Evolutionary conservation across 30 jellyfish, hydroid and myxozoan species (phyloP), one percentile per base, ranked within the genome.

Genomic region (Hydractinia symbiolongicarpus): DNA sequence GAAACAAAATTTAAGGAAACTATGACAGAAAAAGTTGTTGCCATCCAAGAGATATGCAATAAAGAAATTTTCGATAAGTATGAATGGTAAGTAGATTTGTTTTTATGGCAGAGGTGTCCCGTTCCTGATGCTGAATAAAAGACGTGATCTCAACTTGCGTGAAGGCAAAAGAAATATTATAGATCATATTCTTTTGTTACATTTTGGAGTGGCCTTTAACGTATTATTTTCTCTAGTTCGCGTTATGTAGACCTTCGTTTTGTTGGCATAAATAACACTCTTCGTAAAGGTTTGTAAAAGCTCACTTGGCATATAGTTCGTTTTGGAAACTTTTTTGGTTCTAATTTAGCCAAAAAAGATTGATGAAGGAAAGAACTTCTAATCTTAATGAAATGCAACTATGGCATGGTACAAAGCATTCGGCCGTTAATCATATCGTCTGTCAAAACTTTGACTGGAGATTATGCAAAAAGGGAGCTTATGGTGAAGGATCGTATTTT

Each of bases 371-470:
- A 53, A 4, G 60, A 5, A n/a, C 40, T 4, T 8, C 40, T 19
- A 30, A 71, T 1, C 4, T 71, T 58, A 71, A 71, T 30, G 80
- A 71, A 15, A n/a, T 71, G 53, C 80, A 71, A 19, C 68, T 71
- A 7, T 71, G 80, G 80, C 67, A 71, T 50, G 80, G 80, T 50
- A 71, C 80, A 7, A 50, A 53, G 40, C 55, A 71, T 58, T 15
- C 55, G 9, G 50, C 15, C 50, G 53, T 71, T 8, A 58, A 71
- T 1, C 55, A 71, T 19, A 71, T 71, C 80, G 30, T 54, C 53
- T 58, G 50, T 7, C 80, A 71, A 53, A 71, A 71, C 60, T 71
- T 71, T 50, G 80, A 71, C 50, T 71, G 80, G 69, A 54, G 80
- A 19, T 19, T 71, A 15, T 30, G 55, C 13, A 71, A 71, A 71